Base-by-base conservation (phyloP, 1,140 invertebrate genomes). In the Choristoneura fumiferana region DNA sequence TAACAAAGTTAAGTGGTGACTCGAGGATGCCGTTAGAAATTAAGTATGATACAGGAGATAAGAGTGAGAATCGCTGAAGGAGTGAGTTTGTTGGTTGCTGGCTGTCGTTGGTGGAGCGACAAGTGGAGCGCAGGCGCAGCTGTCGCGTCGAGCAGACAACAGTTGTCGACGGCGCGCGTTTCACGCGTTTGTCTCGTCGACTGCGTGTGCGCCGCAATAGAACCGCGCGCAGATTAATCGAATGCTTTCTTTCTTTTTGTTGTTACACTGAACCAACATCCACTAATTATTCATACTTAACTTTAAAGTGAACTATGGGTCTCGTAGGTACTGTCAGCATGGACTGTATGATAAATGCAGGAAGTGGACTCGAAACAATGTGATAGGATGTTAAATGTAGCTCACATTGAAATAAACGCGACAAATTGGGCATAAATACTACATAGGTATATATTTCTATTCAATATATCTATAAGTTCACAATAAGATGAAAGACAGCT, bases 71-170 rank as follows among this genome's bases (percentile, higher is more conserved):
- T 66, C 12, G 54, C 38, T 53, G 43, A 13, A 49, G 40, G 54
- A 18, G 37, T 56, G 53, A 8, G 18, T 34, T 15, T 12, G 13
- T 10, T 59, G 37, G 29, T 54, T 33, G 29, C 18, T 12, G 9
- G 8, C 17, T 5, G 43, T 18, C 17, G 43, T 43, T n/a, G 43
- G 17, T 10, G 18, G 34, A n/a, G 45, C 62, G n/a, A 62, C 82
- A 83, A 83, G 78, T 85, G 69, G 81, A 78, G 63, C 81, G 72
- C 84, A 84, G 82, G 62, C 81, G 73, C 84, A 87, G 84, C 84
- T 87, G 84, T 82, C 78, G 76, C 58, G 81, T 81, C 77, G 69
- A 77, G 73, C 76, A 84, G 80, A 86, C 83, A 86, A 86, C 83
- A 84, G 81, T 85, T 84, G 84, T 83, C 77, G 64, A 54, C 75